phyloP scores from a whole-genome alignment of 2,888 invertebrate species.

The Plutella xylostella region DNA sequence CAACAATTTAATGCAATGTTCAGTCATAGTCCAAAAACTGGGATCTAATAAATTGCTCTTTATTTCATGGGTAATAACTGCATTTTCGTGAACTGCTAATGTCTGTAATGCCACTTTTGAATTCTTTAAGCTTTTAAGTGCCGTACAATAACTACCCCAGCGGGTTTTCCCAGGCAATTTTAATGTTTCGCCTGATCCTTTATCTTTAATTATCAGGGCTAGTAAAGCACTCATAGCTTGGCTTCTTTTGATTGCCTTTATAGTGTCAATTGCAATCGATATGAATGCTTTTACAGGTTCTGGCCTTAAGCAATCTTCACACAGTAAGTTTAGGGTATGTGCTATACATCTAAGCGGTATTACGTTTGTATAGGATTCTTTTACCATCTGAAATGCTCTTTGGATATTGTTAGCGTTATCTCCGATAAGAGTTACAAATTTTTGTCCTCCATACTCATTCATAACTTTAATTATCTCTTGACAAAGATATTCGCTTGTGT shows the following conservation, averaged over 20 bases:
- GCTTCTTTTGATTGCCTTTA: constrained; percentile 1
- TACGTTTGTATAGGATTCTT: constrained; percentile 7
- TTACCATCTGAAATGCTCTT: constrained; percentile 9
- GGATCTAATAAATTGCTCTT: constrained; percentile 16
- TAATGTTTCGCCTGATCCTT: constrained; percentile 16
- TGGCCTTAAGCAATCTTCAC: constrained; percentile 11
- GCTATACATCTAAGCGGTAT: constrained; percentile 14
- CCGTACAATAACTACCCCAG: constrained; percentile 18
- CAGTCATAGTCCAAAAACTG: constrained; percentile 16
- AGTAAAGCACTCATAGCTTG: constrained; percentile 15
- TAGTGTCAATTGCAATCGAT: constrained; percentile 8
- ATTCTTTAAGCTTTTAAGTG: constrained; percentile 15
- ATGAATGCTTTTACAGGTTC: background rate
- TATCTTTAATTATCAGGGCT: constrained; percentile 12
- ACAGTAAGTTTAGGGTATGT: constrained; percentile 16
- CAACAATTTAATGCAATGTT: too few species aligned
- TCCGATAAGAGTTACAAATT: constrained; percentile 15
- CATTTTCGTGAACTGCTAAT: constrained; percentile 18
- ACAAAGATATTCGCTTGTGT: constrained; percentile 13
- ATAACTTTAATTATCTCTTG: constrained; percentile 14
- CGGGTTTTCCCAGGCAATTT: constrained; percentile 18
- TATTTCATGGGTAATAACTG: constrained; percentile 13
- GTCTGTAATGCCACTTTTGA: constrained; percentile 15
- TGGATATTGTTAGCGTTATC: constrained; percentile 16
- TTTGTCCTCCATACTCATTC: constrained; percentile 11